These are phyloP conservation scores for Hypselothyrea guttata DNA, from an alignment of 2,888 invertebrate genomes.

Conservation along the genomic window DNA sequence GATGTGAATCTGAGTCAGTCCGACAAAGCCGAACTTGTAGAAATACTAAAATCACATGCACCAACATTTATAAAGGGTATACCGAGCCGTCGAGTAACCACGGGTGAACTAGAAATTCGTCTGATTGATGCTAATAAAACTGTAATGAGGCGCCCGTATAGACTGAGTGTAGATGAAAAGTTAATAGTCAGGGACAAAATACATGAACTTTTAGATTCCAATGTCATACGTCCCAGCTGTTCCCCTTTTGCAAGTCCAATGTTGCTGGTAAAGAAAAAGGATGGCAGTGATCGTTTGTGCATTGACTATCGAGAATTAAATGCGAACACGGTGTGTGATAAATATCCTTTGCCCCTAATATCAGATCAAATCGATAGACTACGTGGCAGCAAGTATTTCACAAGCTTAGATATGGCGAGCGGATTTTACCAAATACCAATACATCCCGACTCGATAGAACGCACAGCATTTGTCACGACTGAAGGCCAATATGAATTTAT, in stretches of 20 bases:
- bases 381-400: neutral
- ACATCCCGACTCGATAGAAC: neutral
- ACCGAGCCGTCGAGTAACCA: too few species aligned
- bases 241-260: neutral
- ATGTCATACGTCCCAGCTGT: neutral
- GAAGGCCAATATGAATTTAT: constrained; percentile 5
- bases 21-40: constrained; percentile 4
- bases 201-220: neutral
- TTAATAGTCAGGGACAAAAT: neutral
- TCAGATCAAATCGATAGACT: neutral
- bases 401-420: neutral
- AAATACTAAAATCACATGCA: neutral
- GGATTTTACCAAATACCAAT: neutral
- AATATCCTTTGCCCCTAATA: neutral
- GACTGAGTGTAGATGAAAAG: neutral
- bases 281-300: neutral
- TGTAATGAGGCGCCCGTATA: neutral
- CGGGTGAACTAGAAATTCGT: too few species aligned
- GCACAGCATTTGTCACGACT: neutral
- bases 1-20: constrained; percentile 3
- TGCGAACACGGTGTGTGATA: neutral
- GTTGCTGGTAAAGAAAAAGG: neutral
- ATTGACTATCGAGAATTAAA: neutral
- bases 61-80: neutral
- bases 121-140: neutral